Evolutionary conservation across 2,888 invertebrate genomes (phyloP).

Genomic region (Acholoe squamosa): DNA sequence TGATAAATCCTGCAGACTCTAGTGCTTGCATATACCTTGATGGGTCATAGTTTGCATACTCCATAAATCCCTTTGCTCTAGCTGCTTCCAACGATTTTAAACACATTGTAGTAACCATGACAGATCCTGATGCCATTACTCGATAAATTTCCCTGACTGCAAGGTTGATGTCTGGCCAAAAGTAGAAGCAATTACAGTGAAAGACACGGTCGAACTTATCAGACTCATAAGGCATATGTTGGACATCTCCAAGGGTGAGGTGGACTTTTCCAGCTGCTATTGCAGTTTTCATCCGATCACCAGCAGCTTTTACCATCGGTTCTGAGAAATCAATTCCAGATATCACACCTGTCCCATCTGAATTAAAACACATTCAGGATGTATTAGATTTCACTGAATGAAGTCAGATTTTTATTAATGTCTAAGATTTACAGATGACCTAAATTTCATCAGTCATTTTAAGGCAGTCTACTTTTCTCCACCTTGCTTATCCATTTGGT

Average conservation of each 20-base stretch:
- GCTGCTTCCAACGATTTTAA: slow-evolving; percentile 67
- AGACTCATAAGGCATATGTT: slow-evolving; percentile 73
- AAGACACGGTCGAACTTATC: slow-evolving; percentile 76
- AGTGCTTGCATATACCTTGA: slow-evolving; percentile 75
- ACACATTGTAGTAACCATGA: slow-evolving; percentile 74
- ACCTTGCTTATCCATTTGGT: no score
- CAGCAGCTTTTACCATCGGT: slow-evolving; percentile 73
- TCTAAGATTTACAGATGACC: no score
- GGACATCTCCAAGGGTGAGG: slow-evolving; percentile 71
- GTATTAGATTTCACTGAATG: no score
- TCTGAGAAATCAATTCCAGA: slow-evolving; percentile 77
- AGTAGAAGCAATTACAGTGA: slow-evolving; percentile 79
- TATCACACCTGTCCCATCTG: slow-evolving; percentile 75
- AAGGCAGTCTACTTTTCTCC: no score
- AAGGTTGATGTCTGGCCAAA: slow-evolving; percentile 75
- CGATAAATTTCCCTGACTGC: slow-evolving; percentile 74
- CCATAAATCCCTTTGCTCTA: slow-evolving; percentile 69
- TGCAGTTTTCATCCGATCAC: slow-evolving; percentile 64
- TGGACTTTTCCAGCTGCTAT: slow-evolving; percentile 73
- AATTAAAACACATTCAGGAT: no score
- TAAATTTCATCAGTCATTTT: no score
- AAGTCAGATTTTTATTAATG: no score
- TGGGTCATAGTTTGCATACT: slow-evolving; percentile 73
- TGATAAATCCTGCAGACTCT: slow-evolving; percentile 74
- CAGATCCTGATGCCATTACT: slow-evolving; percentile 76